Percentiles rank a stretch among this genome's conserved stretches.
Conservation (phyloP, 2,797 vertebrate species). For the Delichon dasypus region DNA sequence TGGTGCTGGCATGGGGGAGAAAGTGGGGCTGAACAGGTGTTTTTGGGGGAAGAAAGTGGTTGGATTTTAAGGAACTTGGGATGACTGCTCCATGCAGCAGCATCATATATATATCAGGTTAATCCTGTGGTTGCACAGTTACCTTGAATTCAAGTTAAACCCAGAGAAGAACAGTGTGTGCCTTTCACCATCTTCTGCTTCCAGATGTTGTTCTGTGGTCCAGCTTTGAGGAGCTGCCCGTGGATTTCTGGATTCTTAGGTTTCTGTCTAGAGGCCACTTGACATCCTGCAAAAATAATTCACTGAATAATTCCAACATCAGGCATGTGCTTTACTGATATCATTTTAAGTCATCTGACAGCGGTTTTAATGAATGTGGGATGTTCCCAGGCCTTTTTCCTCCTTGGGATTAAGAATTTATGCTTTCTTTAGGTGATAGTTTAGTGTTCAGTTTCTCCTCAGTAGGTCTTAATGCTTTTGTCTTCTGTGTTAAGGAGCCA, state of each 20-base stretch:
- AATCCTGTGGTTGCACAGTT: background rate
- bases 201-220: background rate
- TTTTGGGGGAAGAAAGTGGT: background rate
- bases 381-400: background rate
- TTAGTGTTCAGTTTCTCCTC: background rate
- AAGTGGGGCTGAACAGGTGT: background rate
- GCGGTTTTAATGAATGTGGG: background rate
- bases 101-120: background rate
- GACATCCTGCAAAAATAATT: background rate
- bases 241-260: background rate
- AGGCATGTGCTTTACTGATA: background rate
- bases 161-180: background rate
- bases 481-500: background rate
- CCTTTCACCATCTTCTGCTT: background rate
- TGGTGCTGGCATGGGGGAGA: background rate
- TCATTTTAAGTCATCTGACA: background rate
- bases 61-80: accelerated
- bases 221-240: background rate
- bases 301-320: background rate
- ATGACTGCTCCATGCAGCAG: background rate
- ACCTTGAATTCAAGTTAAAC: background rate
- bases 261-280: background rate
- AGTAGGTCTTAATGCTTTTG: background rate
- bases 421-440: background rate
- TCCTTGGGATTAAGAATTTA: background rate